Base-by-base conservation (phyloP, 2,888 invertebrate genomes). In the Tryphoninae sp. region DNA sequence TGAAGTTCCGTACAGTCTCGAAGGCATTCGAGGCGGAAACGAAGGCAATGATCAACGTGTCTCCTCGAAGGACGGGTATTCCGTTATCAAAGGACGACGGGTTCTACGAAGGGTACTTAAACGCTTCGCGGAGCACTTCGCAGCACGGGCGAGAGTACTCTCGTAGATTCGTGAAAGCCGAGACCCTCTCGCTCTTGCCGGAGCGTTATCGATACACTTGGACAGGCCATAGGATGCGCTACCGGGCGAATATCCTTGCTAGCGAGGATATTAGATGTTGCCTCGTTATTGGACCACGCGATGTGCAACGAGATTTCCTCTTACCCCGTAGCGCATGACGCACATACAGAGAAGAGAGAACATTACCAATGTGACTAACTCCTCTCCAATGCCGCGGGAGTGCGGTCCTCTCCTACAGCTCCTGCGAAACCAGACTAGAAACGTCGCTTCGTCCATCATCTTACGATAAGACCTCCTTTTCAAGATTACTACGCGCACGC, bases 201-300 rank as follows among this genome's bases (percentile, higher is more conserved):
- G 49, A 6, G 53, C 53, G 76, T 76, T 80, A 81, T 81, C 81
- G 77, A 81, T 80, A 77, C 62, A 67, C 71, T 81, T 73, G 67
- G 55, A 76, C 51, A 42, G 33, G 26, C 67, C 59, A 62, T 53
- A 59, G 62, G 68, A 49, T 49, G 49, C 6, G 68, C 77, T 73
- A 73, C 73, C 73, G 68, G 53, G 53, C 80, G 73, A 42, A 55
- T 77, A 71, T 26, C 23, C 33, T 33, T 6, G 4, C 33, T 33
- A n/a, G 62, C 65, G 68, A 73, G 65, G 71, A 72, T 76, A 76
- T 76, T 72, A 67, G 77, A 81, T 81, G 78, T 72, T 74, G 51
- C 78, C 33, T 81, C 81, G 81, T 77, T 81, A 81, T 78, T 81
- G 78, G 69, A 69, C 16, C 23, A 58, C 51, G 49, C 55, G 23